Base-by-base conservation (phyloP, 2,888 invertebrate genomes). In the Glomeris marginata region DNA sequence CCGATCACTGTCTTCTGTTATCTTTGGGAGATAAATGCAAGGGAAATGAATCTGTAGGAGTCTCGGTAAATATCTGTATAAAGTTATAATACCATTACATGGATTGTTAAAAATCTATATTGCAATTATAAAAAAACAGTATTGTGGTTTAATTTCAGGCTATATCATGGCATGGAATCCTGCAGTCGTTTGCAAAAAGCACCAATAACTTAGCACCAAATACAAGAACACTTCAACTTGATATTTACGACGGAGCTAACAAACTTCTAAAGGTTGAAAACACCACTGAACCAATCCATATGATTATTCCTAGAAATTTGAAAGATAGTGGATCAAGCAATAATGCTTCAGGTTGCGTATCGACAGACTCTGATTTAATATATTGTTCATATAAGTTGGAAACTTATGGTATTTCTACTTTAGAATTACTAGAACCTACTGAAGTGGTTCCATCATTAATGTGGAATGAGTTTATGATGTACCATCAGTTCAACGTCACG, bases 381-480 rank as follows among this genome's bases (percentile, higher is more conserved):
- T n/a, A n/a, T n/a, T n/a, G n/a, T n/a, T n/a, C n/a, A n/a, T n/a
- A n/a, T n/a, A n/a, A n/a, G n/a, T n/a, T n/a, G n/a, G n/a, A n/a
- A n/a, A n/a, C n/a, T n/a, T n/a, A n/a, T n/a, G n/a, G n/a, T n/a
- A n/a, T n/a, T n/a, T n/a, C n/a, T n/a, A n/a, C n/a, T 10, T 42
- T 50, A 46, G 42, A 43, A 11, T 34, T 57, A 28, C 55, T 56
- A 20, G 59, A 58, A 20, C 55, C 58, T 1, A 54, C 42, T 20
- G 55, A 45, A 42, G 56, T 58, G 11, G 47, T 52, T 38, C 57
- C 58, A 10, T 49, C 52, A 16, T 52, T 58, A 10, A 58, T 57
- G 48, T 57, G 56, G 55, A 57, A 60, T 45, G 61, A 61, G 41
- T 47, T 55, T 18, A 59, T 61, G 59, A 54, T 61, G 13, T 61